Evolutionary conservation across 2,888 invertebrate species (phyloP), one percentile per base, ranked within the genome.

Genomic region (Cryptocheilus praepositus): DNA sequence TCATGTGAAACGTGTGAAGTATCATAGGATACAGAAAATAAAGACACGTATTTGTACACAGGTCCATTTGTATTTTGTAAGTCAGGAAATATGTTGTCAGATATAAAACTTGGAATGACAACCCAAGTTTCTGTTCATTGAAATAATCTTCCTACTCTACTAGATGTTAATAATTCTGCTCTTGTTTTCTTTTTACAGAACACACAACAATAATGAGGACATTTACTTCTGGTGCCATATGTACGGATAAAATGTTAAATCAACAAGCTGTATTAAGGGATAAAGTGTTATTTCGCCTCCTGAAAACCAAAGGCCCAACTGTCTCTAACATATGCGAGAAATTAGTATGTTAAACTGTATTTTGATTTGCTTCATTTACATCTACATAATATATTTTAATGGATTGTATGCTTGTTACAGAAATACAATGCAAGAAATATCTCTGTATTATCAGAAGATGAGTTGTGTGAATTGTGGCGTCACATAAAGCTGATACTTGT

Each of bases 401-500:
- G 11, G 8, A 36, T 2, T 36, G 36, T 2, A 18, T 43, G 36
- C 11, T 44, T 21, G 63, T 53, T 63, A n/a, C 28, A 77, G 77
- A 61, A 73, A 45, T 16, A 67, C 18, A 61, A 73, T 61, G 52
- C 67, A 45, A 67, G 53, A 51, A 73, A 75, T 16, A 25, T 77
- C 61, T 19, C 21, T 13, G 16, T 56, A 15, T 45, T 77, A 58
- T 61, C 77, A 0, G 67, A 64, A 19, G 69, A 67, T 61, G 78
- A 77, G 56, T 64, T 77, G 19, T 70, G 75, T 25, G 68, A 77
- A 60, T 62, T 77, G 36, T 77, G 77, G 77, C 16, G 54, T 16
- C 56, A 68, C 15, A 45, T 66, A 51, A 78, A 67, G 43, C 11
- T 5, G 19, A 58, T 78, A 59, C 28, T 77, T 25, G 8, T 67